phyloP scores from a whole-genome alignment of 2,888 invertebrate genomes.

The Morpho helenor region DNA sequence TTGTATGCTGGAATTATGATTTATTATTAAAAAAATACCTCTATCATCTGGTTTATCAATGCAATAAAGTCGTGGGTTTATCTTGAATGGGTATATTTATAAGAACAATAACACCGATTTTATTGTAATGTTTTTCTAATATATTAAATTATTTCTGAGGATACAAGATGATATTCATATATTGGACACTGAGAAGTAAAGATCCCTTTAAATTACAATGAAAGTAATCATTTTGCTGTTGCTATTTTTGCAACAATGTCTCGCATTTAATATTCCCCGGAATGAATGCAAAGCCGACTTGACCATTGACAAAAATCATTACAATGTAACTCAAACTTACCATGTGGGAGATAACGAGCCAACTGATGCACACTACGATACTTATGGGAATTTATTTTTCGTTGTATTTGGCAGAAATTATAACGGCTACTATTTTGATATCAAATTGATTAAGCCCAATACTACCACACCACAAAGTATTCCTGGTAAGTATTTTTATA shows the following conservation, averaged over 20 bases:
- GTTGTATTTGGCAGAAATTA: conserved; percentile 45
- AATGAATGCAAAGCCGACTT: conserved; percentile 44
- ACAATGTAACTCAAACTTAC: conserved; percentile 45
- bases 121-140: neutral
- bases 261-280: conserved; percentile 52
- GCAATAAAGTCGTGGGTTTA: conserved; percentile 13
- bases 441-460: conserved; percentile 45
- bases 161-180: neutral
- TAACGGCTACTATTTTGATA: conserved; percentile 50
- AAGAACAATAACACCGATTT: conserved; percentile 14
- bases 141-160: neutral
- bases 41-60: conserved; percentile 9
- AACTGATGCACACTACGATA: conserved; percentile 58
- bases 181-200: neutral
- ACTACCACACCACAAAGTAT: conserved; percentile 41
- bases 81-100: conserved; percentile 18
- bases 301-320: conserved; percentile 50
- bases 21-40: conserved; percentile 9
- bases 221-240: conserved; percentile 29
- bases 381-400: conserved; percentile 57
- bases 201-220: conserved; percentile 3
- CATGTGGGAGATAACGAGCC: conserved; percentile 47
- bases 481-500: conserved; percentile 40
- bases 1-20: conserved; percentile 1
- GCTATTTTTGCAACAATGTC: conserved; percentile 33